A percentile compares a stretch with the other conserved stretches of the same genome.
phyloP scores from a whole-genome alignment of 1,140 invertebrate species.

The Leguminivora glycinivorella region DNA sequence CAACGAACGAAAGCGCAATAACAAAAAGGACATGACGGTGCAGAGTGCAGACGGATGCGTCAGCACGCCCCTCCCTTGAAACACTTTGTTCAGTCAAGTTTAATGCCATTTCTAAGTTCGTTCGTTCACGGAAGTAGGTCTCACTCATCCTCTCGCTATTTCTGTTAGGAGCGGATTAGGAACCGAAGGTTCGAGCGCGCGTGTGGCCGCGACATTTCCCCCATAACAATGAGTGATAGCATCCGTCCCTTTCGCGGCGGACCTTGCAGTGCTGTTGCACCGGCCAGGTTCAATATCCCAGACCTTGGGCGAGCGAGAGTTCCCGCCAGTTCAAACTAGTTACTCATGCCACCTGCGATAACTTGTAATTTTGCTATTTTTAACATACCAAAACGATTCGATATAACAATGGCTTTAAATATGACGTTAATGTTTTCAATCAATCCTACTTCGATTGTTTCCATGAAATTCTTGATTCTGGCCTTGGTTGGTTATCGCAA shows the following conservation, averaged over 20 bases:
- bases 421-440: neutral
- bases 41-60: conserved; percentile 66
- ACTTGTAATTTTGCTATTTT: conserved; percentile 68
- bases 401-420: conserved; percentile 10
- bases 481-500: neutral
- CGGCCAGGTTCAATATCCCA: conserved; percentile 76
- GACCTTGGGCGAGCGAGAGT: conserved; percentile 71
- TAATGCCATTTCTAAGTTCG: neutral
- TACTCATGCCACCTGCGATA: conserved; percentile 58
- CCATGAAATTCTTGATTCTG: neutral
- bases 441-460: neutral
- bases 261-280: conserved; percentile 67
- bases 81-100: conserved; percentile 11
- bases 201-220: conserved; percentile 69
- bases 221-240: conserved; percentile 76
- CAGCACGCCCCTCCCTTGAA: conserved; percentile 46
- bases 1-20: conserved; percentile 65
- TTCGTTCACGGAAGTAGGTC: conserved; percentile 64
- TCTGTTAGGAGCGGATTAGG: conserved; percentile 61
- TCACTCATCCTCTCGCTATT: conserved; percentile 57
- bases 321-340: conserved; percentile 68
- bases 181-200: conserved; percentile 54
- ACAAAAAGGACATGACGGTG: conserved; percentile 60
- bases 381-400: conserved; percentile 43
- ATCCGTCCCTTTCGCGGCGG: conserved; percentile 70